Evolutionary conservation across 2,888 invertebrate species (phyloP).

Genomic region (Prenolepis imparis): DNA sequence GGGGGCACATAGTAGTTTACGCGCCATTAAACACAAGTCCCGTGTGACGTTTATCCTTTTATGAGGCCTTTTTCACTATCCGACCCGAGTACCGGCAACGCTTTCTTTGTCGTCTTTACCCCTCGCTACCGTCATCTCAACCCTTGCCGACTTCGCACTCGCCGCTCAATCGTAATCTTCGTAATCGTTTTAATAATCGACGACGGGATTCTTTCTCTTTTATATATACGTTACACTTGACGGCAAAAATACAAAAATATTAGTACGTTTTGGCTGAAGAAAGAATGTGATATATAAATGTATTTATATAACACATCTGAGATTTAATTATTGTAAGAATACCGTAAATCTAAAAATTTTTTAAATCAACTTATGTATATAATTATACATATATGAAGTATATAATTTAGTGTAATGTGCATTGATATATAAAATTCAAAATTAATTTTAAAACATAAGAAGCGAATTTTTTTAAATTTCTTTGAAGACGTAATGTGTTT

Average conservation of each 20-base stretch:
- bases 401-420: too few species aligned
- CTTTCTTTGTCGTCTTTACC: constrained; percentile 63
- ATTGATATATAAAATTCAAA: too few species aligned
- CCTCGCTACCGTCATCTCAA: constrained; percentile 56
- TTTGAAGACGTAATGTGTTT: not conserved
- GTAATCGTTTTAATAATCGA: constrained; percentile 33
- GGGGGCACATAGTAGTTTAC: constrained; percentile 80
- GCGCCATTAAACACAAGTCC: constrained; percentile 84
- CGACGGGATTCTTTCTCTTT: not conserved
- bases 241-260: not conserved
- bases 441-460: too few species aligned
- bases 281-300: not conserved
- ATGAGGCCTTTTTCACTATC: constrained; percentile 65
- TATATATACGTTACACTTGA: not conserved
- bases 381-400: not conserved
- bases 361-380: not conserved
- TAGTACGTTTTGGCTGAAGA: not conserved
- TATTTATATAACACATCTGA: not conserved
- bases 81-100: constrained; percentile 33
- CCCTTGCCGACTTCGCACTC: constrained; percentile 61
- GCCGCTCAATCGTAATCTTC: constrained; percentile 1
- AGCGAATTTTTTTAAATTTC: not conserved
- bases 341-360: not conserved
- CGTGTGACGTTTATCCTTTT: constrained; percentile 83
- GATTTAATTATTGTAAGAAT: not conserved